Conservation (phyloP, 2,113 vertebrate genomes). For the Hoplias malabaricus region DNA sequence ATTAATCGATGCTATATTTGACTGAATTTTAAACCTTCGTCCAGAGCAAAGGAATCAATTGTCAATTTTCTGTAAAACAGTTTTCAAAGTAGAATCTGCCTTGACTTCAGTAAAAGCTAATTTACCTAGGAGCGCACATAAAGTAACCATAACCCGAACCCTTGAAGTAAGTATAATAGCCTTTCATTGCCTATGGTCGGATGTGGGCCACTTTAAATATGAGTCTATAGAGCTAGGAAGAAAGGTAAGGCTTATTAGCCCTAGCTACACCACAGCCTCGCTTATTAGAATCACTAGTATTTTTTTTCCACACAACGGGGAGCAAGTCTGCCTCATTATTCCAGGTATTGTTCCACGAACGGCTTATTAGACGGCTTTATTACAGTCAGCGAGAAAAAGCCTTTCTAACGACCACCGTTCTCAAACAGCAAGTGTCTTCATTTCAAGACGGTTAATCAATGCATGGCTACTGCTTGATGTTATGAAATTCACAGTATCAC, state of each 20-base stretch:
- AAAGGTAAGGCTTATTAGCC: slow-evolving; percentile 9
- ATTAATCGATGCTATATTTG: no score
- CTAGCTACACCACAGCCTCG: slow-evolving; percentile 5
- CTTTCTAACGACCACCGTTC: slow-evolving; percentile 31
- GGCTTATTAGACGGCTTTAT: slow-evolving; percentile 35
- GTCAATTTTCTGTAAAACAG: no score
- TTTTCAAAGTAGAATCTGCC: no score
- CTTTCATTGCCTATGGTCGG: no score
- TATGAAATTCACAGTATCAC: slow-evolving; percentile 49
- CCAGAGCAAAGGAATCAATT: no score
- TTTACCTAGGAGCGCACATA: no score
- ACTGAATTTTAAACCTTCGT: no score
- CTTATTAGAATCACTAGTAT: slow-evolving; percentile 28
- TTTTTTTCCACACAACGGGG: background rate
- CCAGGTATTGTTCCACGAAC: slow-evolving; percentile 13
- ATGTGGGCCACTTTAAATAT: background rate
- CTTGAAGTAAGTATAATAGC: no score
- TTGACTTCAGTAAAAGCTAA: no score
- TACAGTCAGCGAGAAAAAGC: background rate
- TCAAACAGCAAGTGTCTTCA: slow-evolving; percentile 18
- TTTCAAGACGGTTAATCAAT: slow-evolving; percentile 20
- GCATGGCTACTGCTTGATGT: slow-evolving; percentile 7
- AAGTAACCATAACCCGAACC: no score
- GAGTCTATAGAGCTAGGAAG: background rate
- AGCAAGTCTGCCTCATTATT: slow-evolving; percentile 25